Conservation (phyloP, 2,113 vertebrate species). For the Seriola quinqueradiata region DNA sequence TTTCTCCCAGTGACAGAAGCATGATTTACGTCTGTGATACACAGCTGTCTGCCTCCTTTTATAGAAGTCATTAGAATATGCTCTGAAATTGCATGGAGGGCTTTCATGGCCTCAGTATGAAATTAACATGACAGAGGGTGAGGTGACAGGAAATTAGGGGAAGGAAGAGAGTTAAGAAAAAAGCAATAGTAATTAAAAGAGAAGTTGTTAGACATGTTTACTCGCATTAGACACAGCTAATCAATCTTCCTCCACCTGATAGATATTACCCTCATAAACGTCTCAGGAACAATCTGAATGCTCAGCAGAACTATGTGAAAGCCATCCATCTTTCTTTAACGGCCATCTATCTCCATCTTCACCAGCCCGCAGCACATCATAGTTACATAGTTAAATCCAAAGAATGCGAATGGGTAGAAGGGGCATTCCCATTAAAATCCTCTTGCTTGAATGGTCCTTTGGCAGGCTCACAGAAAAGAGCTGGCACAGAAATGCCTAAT, state of each 20-base stretch:
- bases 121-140: constrained; percentile 42
- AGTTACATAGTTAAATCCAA: constrained; percentile 28
- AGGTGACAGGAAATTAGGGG: constrained; percentile 39
- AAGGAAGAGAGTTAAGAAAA: background rate
- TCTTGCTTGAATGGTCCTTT: constrained; percentile 31
- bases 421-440: constrained; percentile 38
- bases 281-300: constrained; percentile 41
- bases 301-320: constrained; percentile 33
- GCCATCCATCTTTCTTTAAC: constrained; percentile 59
- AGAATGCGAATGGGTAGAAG: constrained; percentile 23
- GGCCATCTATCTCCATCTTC: constrained; percentile 53
- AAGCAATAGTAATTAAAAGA: constrained; percentile 39
- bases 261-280: constrained; percentile 60
- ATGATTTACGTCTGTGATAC: constrained; percentile 20
- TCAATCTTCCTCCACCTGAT: constrained; percentile 58
- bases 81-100: constrained; percentile 22
- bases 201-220: constrained; percentile 53
- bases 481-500: background rate
- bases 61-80: constrained; percentile 10
- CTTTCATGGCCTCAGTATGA: constrained; percentile 26
- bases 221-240: constrained; percentile 50
- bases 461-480: constrained; percentile 6
- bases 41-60: constrained; percentile 24
- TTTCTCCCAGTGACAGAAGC: constrained; percentile 4
- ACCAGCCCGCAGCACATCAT: constrained; percentile 29